phyloP scores from a whole-genome alignment of 2,113 vertebrate species.

The Geococcyx californianus region DNA sequence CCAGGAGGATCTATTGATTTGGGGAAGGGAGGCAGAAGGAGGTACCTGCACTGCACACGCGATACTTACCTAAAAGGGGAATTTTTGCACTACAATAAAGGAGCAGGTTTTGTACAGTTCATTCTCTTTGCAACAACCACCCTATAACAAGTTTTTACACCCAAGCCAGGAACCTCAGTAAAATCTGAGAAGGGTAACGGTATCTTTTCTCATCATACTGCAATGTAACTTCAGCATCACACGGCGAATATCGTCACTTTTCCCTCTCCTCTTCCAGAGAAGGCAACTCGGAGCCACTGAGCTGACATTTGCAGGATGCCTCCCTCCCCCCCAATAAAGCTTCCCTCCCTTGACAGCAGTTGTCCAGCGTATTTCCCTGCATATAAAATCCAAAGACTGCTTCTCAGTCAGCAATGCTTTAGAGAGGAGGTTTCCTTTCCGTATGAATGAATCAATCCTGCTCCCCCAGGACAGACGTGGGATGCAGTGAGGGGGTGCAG shows the following conservation, averaged over 20 bases:
- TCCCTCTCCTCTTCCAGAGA: background rate
- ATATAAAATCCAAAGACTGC: background rate
- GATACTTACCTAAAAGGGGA: background rate
- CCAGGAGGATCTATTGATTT: background rate
- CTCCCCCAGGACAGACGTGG: conserved; percentile 43
- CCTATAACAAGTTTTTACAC: background rate
- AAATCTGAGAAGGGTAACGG: background rate
- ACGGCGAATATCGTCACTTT: background rate
- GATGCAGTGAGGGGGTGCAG: conserved; percentile 43
- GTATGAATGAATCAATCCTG: conserved; percentile 69
- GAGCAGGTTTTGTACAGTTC: background rate
- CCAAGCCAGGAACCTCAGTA: background rate
- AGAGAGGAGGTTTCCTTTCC: conserved; percentile 20
- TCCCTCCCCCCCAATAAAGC: background rate
- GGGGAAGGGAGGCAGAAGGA: background rate
- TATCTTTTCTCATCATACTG: background rate
- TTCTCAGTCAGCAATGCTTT: background rate
- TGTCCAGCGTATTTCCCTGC: background rate
- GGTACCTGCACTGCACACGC: background rate
- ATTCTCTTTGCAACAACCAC: background rate
- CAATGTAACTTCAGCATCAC: background rate
- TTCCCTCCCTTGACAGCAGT: background rate
- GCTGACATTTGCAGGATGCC: background rate
- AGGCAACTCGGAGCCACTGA: background rate
- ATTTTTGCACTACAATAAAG: background rate